Evolutionary conservation across 2,888 invertebrate genomes (phyloP), one percentile per base, ranked within the genome.

Genomic region (Troides helena): DNA sequence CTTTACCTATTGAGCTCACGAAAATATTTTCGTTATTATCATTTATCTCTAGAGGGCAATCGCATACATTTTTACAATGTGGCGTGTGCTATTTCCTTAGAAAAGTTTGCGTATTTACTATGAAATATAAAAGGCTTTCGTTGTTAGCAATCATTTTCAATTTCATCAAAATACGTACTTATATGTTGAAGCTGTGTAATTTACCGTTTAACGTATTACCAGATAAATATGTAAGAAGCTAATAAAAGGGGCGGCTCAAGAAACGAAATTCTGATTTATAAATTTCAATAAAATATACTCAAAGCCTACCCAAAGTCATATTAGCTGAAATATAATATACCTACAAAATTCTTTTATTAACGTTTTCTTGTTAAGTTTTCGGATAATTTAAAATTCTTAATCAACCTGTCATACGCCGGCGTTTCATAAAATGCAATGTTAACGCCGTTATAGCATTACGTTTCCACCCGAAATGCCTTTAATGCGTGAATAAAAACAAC

Each of bases 11-110:
- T 79, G 86, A 85, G 87, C 82, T 88, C 84, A 80, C 85, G 90
- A 87, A 92, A 92, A 92, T 89, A 92, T 92, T 90, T 92, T 90
- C 91, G 89, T 89, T 90, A 89, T 88, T 88, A 84, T 81, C 80
- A 80, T 86, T 81, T 81, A 84, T 80, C 81, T 83, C 80, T 80
- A 81, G 80, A 81, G 80, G 80, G 82, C 77, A 80, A 77, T 62
- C 77, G 72, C 65, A 66, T 53, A 66, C 64, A 62, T 72, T 58
- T 65, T 72, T 70, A 65, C 60, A 67, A 63, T 66, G 66, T 46
- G 62, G 62, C 53, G 57, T 25, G 21, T 57, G 43, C 25, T 59
- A 58, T 78, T 79, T 77, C 78, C 80, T 81, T 84, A 78, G 81
- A 80, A 81, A 81, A 86, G 83, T 84, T 83, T 78, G 80, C 76